Percentiles rank a stretch among this genome's conserved stretches.
phyloP scores from a whole-genome alignment of 1,140 invertebrate species.

The Cydia pomonella region DNA sequence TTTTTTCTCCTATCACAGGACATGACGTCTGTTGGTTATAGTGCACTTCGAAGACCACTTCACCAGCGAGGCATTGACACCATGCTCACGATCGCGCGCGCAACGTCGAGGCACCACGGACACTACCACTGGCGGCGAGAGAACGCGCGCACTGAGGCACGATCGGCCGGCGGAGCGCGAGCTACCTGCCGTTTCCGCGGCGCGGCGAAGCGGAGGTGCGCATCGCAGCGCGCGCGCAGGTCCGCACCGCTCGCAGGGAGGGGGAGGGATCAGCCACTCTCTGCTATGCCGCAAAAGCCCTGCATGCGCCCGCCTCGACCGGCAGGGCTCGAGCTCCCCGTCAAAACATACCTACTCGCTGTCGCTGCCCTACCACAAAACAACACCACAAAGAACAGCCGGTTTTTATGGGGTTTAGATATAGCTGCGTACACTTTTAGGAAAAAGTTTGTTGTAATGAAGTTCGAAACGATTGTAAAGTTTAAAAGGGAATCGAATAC shows the following conservation, averaged over 20 bases:
- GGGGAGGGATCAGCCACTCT: constrained; percentile 41
- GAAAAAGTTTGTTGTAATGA: constrained; percentile 3
- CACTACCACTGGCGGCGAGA: constrained; percentile 76
- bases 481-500: not conserved
- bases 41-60: constrained; percentile 66
- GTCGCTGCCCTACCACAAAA: constrained; percentile 35
- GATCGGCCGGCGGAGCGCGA: constrained; percentile 52
- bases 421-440: constrained; percentile 3
- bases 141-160: constrained; percentile 74
- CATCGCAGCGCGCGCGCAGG: constrained; percentile 74
- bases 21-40: constrained; percentile 62
- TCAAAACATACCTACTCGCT: constrained; percentile 49
- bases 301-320: constrained; percentile 34
- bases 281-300: constrained; percentile 35
- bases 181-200: constrained; percentile 70
- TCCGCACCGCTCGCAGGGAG: constrained; percentile 53
- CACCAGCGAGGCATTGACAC: constrained; percentile 61
- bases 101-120: constrained; percentile 67
- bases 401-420: constrained; percentile 22
- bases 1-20: constrained; percentile 78
- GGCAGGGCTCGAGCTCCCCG: constrained; percentile 34
- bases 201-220: constrained; percentile 74
- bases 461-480: not conserved
- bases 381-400: constrained; percentile 23
- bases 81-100: constrained; percentile 64